Percentiles rank a stretch among this genome's conserved stretches.
These are phyloP conservation scores for Hephaestus fuliginosus DNA, from an alignment of 2,797 vertebrate genomes.

Conservation along the genomic window DNA sequence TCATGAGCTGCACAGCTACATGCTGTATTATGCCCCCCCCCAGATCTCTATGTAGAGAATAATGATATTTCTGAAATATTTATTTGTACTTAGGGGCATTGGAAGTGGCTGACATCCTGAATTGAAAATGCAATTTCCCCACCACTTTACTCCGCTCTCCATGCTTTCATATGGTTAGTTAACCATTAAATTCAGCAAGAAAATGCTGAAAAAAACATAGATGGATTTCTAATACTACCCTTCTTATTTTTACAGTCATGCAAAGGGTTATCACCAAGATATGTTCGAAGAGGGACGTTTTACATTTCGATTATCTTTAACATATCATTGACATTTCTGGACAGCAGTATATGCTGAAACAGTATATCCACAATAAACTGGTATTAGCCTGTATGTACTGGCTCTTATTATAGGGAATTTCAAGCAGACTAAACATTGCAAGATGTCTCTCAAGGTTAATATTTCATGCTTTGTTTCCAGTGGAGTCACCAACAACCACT, in stretches of 20 bases:
- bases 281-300: neutral
- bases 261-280: neutral
- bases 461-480: neutral
- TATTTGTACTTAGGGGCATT: constrained; percentile 25
- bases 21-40: neutral
- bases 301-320: neutral
- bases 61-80: constrained; percentile 35
- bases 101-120: constrained; percentile 16
- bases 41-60: constrained; percentile 16
- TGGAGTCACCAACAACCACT: neutral
- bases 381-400: neutral
- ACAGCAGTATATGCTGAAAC: neutral
- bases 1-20: constrained; percentile 8
- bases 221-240: neutral
- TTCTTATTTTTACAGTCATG: constrained; percentile 8
- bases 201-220: constrained; percentile 1
- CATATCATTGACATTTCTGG: neutral
- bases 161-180: neutral
- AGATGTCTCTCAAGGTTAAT: constrained; percentile 9
- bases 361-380: neutral
- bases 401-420: constrained; percentile 1
- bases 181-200: neutral
- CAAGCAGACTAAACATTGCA: neutral
- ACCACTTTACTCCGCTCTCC: neutral
- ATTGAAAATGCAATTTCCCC: constrained; percentile 42